phyloP scores from a whole-genome alignment of 2,888 invertebrate genomes.

The Meghimatium bilineatum region DNA sequence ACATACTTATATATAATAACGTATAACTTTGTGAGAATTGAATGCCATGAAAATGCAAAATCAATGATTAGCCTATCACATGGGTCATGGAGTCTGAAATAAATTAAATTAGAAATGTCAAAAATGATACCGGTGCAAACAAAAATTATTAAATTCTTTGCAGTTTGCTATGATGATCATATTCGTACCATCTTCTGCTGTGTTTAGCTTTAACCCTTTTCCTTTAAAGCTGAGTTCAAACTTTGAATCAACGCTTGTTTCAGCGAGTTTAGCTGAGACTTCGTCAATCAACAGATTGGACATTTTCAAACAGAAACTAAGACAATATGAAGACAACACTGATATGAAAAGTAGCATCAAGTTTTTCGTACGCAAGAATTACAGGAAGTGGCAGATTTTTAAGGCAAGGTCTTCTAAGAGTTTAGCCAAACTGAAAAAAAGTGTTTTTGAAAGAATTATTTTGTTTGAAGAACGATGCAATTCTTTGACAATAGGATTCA shows the following conservation, averaged over 20 bases:
- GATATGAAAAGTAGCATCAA: background rate
- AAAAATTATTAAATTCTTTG: too few species aligned
- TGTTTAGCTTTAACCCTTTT: conserved; percentile 86
- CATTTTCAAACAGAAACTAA: conserved; percentile 48
- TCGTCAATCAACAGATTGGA: conserved; percentile 58
- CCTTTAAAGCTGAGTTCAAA: conserved; percentile 87
- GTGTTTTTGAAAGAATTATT: too few species aligned
- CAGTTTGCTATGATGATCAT: too few species aligned
- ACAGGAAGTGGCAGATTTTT: background rate
- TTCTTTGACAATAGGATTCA: too few species aligned
- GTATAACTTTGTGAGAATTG: too few species aligned
- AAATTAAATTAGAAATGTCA: too few species aligned
- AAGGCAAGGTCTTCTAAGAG: background rate
- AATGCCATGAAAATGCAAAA: too few species aligned
- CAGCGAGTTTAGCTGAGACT: conserved; percentile 68
- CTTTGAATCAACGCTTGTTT: conserved; percentile 66
- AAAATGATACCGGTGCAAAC: too few species aligned
- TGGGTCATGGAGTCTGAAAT: too few species aligned
- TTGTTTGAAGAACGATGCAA: too few species aligned
- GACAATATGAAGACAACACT: background rate
- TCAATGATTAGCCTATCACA: too few species aligned
- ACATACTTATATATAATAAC: too few species aligned
- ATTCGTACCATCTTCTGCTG: conserved; percentile 85
- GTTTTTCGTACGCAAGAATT: background rate
- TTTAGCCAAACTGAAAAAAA: background rate